These are phyloP conservation scores for Calliphora vomitoria DNA, from an alignment of 2,888 invertebrate species.

Conservation along the genomic window DNA sequence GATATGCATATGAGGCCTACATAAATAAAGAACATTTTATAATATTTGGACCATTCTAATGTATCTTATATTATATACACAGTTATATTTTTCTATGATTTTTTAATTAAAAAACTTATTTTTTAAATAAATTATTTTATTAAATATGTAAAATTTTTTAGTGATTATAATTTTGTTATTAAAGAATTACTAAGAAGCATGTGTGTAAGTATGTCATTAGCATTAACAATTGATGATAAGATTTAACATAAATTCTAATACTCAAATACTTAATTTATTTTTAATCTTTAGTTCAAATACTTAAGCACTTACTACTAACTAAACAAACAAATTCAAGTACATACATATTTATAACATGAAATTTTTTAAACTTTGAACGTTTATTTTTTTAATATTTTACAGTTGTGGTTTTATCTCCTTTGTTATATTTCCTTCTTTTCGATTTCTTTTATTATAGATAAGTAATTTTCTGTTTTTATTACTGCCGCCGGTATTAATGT, in stretches of 20 bases:
- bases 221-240: neutral
- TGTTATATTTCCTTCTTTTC: slow-evolving; percentile 44
- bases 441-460: slow-evolving; percentile 85
- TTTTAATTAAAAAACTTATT: no score
- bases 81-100: no score
- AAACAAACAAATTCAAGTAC: neutral
- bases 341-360: neutral
- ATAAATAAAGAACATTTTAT: no score
- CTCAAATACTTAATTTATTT: neutral
- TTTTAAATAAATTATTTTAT: no score
- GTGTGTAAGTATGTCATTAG: neutral
- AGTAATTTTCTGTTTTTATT: slow-evolving; percentile 92
- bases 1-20: no score
- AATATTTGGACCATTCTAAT: no score
- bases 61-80: no score
- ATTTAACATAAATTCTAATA: neutral
- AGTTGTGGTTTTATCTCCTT: slow-evolving; percentile 23
- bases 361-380: slow-evolving; percentile 31
- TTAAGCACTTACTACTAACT: neutral
- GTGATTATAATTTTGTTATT: no score
- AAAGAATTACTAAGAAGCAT: no score
- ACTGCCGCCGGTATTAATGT: slow-evolving; percentile 91
- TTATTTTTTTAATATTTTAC: slow-evolving; percentile 12
- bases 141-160: no score
- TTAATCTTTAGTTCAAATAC: neutral